phyloP scores from a whole-genome alignment of 2,113 vertebrate species.

The Promerops cafer region DNA sequence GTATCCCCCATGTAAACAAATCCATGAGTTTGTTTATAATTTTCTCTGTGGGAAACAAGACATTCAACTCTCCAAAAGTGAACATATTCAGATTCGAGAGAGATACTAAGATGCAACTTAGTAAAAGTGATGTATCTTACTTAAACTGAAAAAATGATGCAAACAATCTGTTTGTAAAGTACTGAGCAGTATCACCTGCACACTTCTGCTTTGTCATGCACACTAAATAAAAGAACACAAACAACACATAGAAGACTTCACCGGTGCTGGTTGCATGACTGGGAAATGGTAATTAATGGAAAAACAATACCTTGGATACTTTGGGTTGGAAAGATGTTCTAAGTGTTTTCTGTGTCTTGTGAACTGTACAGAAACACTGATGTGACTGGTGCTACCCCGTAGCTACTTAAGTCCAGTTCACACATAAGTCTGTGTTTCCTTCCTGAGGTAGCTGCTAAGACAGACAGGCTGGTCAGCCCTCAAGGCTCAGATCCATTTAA shows the following conservation, averaged over 20 bases:
- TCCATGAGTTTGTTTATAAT: background rate
- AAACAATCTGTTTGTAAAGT: background rate
- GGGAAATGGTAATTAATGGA: background rate
- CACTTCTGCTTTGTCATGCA: background rate
- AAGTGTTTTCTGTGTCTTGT: background rate
- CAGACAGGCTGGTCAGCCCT: background rate
- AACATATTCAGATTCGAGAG: background rate
- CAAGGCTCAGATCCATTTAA: background rate
- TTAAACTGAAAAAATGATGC: background rate
- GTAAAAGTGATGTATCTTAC: background rate
- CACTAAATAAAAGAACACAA: background rate
- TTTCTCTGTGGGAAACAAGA: background rate
- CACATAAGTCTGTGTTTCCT: background rate
- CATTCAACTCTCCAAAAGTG: background rate
- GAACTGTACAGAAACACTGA: background rate
- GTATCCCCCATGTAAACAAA: background rate
- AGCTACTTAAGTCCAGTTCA: background rate
- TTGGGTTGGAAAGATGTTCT: background rate
- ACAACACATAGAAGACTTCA: background rate
- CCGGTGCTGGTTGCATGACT: background rate
- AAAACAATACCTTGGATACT: background rate
- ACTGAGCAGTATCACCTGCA: background rate
- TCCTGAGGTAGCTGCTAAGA: background rate
- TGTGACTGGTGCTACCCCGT: background rate
- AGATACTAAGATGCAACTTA: background rate